Evolutionary conservation across 2,888 invertebrate genomes (phyloP).

Genomic region (Eustalomyia histrio): DNA sequence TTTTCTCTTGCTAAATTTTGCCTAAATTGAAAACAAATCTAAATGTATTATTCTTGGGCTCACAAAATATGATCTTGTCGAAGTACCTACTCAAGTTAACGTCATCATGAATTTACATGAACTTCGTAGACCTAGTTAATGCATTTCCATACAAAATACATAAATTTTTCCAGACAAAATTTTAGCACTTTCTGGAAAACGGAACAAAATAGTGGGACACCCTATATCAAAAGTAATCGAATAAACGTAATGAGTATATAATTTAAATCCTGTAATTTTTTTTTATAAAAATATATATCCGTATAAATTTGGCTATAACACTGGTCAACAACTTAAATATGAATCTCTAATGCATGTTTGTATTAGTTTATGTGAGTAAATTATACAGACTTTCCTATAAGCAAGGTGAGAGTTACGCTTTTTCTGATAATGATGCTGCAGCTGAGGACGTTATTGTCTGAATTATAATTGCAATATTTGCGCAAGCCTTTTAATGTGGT

Average conservation of each 20-base stretch:
- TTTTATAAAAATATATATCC: neutral
- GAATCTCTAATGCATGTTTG: neutral
- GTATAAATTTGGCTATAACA: neutral
- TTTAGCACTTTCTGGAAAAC: too few relatives aligned
- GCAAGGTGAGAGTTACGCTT: neutral
- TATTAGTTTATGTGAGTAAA: neutral
- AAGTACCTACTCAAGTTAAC: too few relatives aligned
- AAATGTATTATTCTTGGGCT: too few relatives aligned
- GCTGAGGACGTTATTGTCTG: constrained; percentile 7
- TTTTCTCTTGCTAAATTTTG: too few relatives aligned
- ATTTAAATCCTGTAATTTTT: neutral
- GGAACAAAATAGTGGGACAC: too few relatives aligned
- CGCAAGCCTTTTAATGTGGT: constrained; percentile 15
- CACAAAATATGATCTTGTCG: too few relatives aligned
- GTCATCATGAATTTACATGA: too few relatives aligned
- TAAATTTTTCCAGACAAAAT: too few relatives aligned
- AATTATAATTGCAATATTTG: constrained; percentile 2
- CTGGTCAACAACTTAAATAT: neutral
- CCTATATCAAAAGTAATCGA: neutral
- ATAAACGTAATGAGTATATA: neutral
- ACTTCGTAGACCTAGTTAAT: too few relatives aligned
- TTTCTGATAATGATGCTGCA: neutral
- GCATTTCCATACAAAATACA: too few relatives aligned
- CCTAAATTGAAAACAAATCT: too few relatives aligned
- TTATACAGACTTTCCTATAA: neutral